A percentile compares a stretch with the other conserved stretches of the same genome.
phyloP scores from a whole-genome alignment of 2,113 vertebrate genomes.

The Thunnus maccoyii region DNA sequence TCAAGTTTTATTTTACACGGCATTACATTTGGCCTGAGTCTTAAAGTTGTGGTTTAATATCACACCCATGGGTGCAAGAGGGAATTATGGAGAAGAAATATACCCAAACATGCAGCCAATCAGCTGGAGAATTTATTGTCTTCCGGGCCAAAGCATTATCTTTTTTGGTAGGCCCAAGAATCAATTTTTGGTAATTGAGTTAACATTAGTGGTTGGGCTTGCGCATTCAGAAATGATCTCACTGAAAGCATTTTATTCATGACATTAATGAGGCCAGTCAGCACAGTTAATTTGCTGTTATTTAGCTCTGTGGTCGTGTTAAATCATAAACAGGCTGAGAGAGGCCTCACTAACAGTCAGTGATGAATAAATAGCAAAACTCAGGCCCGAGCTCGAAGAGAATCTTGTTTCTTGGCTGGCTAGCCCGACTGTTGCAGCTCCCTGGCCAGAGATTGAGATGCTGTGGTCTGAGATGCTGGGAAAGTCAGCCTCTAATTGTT shows the following conservation, averaged over 20 bases:
- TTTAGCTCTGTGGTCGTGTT: conserved; percentile 55
- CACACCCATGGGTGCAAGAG: conserved; percentile 46
- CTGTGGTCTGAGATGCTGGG: conserved; percentile 81
- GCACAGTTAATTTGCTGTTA: conserved; percentile 54
- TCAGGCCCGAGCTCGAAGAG: conserved; percentile 39
- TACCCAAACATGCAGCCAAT: conserved; percentile 45
- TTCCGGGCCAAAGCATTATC: conserved; percentile 31
- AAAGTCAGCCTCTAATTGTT: conserved; percentile 86
- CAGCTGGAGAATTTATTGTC: conserved; percentile 39
- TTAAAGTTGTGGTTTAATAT: conserved; percentile 36
- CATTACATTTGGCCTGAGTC: not conserved
- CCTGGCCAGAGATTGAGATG: conserved; percentile 68
- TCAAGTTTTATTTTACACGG: not conserved
- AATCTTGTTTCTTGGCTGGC: conserved; percentile 55
- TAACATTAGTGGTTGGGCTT: conserved; percentile 45
- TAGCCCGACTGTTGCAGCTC: conserved; percentile 47
- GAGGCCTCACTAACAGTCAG: conserved; percentile 35
- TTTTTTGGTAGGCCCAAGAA: conserved; percentile 25
- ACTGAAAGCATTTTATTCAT: conserved; percentile 38
- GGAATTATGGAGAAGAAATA: conserved; percentile 52
- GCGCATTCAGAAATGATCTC: conserved; percentile 49
- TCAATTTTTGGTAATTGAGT: conserved; percentile 56
- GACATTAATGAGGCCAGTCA: conserved; percentile 64
- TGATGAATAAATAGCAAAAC: conserved; percentile 44
- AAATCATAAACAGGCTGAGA: conserved; percentile 58